These are phyloP conservation scores for Neomicropteryx cornuta DNA, from an alignment of 1,140 invertebrate genomes.

Conservation along the genomic window DNA sequence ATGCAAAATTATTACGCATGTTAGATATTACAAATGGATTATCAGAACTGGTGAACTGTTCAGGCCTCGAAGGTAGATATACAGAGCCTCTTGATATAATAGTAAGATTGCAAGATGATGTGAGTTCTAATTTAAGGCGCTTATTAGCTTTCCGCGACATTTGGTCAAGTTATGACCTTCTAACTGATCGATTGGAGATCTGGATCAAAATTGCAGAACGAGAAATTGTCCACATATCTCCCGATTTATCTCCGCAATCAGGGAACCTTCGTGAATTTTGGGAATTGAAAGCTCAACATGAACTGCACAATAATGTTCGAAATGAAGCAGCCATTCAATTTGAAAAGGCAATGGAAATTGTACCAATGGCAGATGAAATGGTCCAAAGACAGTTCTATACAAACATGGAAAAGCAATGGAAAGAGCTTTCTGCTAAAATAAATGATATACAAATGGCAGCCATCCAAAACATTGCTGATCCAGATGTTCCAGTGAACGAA, in stretches of 20 bases:
- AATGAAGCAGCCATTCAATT: slow-evolving; percentile 60
- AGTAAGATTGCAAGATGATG: slow-evolving; percentile 57
- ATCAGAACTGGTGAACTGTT: slow-evolving; percentile 60
- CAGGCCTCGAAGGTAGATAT: slow-evolving; percentile 58
- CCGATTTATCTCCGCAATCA: slow-evolving; percentile 43
- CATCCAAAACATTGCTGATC: slow-evolving; percentile 53
- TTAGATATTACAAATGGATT: slow-evolving; percentile 59
- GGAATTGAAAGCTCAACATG: slow-evolving; percentile 79
- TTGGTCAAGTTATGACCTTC: slow-evolving; percentile 59
- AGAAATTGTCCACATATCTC: slow-evolving; percentile 43
- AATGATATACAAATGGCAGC: slow-evolving; percentile 52
- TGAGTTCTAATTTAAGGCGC: slow-evolving; percentile 55
- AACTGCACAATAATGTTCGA: slow-evolving; percentile 68
- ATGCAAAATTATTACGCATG: slow-evolving; percentile 60
- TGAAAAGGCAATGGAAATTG: slow-evolving; percentile 62
- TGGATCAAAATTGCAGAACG: slow-evolving; percentile 63
- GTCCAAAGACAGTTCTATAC: slow-evolving; percentile 63
- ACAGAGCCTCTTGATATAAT: slow-evolving; percentile 57
- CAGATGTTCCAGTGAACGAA: slow-evolving; percentile 57
- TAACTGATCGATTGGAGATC: slow-evolving; percentile 57
- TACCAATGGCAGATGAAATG: slow-evolving; percentile 71
- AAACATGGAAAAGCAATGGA: slow-evolving; percentile 66
- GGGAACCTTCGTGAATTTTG: slow-evolving; percentile 70
- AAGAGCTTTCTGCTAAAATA: slow-evolving; percentile 49
- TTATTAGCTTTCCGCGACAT: slow-evolving; percentile 62